Conservation (phyloP, 2,888 invertebrate genomes). For the Caenorhabditis auriculariae region DNA sequence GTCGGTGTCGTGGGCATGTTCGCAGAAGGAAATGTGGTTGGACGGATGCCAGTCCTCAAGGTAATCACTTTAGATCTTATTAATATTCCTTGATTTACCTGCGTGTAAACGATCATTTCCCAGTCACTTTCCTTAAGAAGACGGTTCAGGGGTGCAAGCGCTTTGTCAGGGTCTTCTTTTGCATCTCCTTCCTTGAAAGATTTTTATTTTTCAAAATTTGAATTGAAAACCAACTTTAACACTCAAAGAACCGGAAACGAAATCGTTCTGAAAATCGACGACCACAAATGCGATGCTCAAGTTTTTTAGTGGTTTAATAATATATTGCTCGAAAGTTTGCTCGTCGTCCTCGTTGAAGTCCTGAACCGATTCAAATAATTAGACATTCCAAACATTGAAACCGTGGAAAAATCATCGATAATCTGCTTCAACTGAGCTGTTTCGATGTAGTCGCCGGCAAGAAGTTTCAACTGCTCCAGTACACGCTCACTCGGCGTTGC, state of each 20-base stretch:
- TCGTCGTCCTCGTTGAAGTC: constrained; percentile 5
- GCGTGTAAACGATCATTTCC: constrained; percentile 72
- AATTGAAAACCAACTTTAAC: constrained; percentile 70
- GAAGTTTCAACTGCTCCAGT: too few relatives aligned
- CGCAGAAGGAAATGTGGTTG: constrained; percentile 92
- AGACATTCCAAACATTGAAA: too few relatives aligned
- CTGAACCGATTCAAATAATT: too few relatives aligned
- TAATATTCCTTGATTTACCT: constrained; percentile 60
- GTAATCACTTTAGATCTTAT: not conserved
- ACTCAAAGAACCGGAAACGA: constrained; percentile 88
- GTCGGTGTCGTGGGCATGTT: constrained; percentile 71
- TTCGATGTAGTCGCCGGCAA: too few relatives aligned
- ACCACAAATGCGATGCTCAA: constrained; percentile 76
- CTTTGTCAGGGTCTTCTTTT: constrained; percentile 54
- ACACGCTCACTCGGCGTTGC: too few relatives aligned
- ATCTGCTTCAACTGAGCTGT: too few relatives aligned
- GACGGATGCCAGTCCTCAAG: constrained; percentile 88
- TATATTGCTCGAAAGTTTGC: constrained; percentile 1
- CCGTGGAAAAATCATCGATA: too few relatives aligned
- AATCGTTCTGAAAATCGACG: constrained; percentile 97
- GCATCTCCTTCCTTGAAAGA: constrained; percentile 51
- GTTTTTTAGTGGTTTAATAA: constrained; percentile 25
- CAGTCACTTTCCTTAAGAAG: constrained; percentile 36
- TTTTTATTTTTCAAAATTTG: not conserved
- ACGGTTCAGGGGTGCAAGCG: constrained; percentile 49